Evolutionary conservation across 2,113 vertebrate genomes (phyloP).

Genomic region (Barbus barbus): DNA sequence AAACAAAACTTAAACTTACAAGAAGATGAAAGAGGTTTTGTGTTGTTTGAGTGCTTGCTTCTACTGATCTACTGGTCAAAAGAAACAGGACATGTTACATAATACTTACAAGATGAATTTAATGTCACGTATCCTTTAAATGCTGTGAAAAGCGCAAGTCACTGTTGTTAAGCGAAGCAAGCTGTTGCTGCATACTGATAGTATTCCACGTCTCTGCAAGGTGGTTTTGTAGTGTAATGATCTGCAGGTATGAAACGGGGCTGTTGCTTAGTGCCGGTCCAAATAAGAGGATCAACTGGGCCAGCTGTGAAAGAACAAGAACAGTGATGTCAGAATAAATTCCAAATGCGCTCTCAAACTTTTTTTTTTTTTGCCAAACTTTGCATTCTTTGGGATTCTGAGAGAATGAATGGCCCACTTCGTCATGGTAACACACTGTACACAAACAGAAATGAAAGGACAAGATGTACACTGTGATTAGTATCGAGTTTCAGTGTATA

Average conservation of each 20-base stretch:
- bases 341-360: slow-evolving; percentile 16
- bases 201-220: no score
- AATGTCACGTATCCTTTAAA: no score
- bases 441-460: slow-evolving; percentile 37
- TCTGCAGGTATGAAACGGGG: slow-evolving; percentile 78
- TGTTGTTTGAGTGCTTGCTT: no score
- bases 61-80: no score
- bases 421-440: slow-evolving; percentile 36
- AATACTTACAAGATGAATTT: no score
- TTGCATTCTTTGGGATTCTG: slow-evolving; percentile 44
- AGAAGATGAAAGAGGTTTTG: no score
- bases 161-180: no score
- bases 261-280: slow-evolving; percentile 80
- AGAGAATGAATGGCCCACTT: slow-evolving; percentile 24
- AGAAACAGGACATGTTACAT: no score
- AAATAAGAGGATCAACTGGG: slow-evolving; percentile 84
- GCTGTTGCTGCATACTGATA: no score
- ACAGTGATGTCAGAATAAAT: slow-evolving; percentile 44
- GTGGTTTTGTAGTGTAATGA: not conserved
- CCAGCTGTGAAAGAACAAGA: slow-evolving; percentile 72
- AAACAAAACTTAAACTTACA: no score
- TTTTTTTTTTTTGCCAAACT: slow-evolving; percentile 26
- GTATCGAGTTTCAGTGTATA: slow-evolving; percentile 12
- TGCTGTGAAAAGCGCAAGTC: no score
- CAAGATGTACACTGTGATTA: slow-evolving; percentile 22